Evolutionary conservation across 1,140 invertebrate species (phyloP), one percentile per base, ranked within the genome.

Genomic region (Achroia grisella): DNA sequence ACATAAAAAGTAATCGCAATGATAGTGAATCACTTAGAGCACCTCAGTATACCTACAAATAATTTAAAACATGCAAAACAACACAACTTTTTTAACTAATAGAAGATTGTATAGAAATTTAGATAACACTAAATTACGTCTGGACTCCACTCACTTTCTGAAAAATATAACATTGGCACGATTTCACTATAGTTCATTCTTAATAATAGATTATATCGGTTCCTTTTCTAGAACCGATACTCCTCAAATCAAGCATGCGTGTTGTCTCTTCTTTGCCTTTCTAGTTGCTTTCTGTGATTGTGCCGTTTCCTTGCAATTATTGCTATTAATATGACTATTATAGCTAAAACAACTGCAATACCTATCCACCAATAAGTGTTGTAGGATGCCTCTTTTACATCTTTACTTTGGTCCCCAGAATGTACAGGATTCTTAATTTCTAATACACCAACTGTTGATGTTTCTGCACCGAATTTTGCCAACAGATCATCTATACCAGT

Each of bases 311-410:
- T 68, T 29, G 73, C 77, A 43, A 85, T 79, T 42, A 85, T 78
- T 47, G 73, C 75, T 53, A 77, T 68, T 53, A 85, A 49, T 56
- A 81, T 60, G 8, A 79, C 62, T 34, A 81, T 48, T 5, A 85
- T 62, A n/a, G 64, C 62, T 39, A 85, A 29, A 4, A 69, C 81
- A 1, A 81, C 78, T 8, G 55, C 73, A 43, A 85, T 67, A 12
- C 81, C 81, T 48, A 85, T 78, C 78, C 81, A 85, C 78, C 76
- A 82, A 40, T 82, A 85, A 5, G 72, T 65, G 36, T 73, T 81
- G 30, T 85, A 85, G 5, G 81, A 82, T 8, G 78, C 74, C 48
- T 82, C 76, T 59, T 74, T 72, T 6, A 54, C 36, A 11, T 55
- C 54, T 28, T 72, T 56, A 14, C 56, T 67, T 45, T 75, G 52